Evolutionary conservation across 2,888 invertebrate species (phyloP), one percentile per base, ranked within the genome.

Genomic region (Biston betularia): DNA sequence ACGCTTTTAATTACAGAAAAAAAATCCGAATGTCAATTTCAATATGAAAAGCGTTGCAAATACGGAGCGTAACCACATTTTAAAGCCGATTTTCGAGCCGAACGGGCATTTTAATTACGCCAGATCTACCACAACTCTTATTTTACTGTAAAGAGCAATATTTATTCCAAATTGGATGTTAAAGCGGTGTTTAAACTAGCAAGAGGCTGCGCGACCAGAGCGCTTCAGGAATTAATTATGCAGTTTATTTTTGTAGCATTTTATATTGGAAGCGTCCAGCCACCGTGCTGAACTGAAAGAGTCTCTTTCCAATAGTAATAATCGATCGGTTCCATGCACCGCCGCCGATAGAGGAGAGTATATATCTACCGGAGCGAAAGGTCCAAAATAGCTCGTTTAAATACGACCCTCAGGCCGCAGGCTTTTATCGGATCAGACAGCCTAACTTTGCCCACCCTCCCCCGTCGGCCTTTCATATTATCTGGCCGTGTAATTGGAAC

Each of bases 401-500:
- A 89, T 86, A 84, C 80, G 75, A 72, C 59, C 55, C 63, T 59
- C 68, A 70, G 75, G 71, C 68, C 65, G 70, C 72, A 69, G 71
- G 86, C 85, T 85, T 87, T 89, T 88, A 87, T 85, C 81, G 84
- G 83, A 85, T 86, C 86, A 86, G 85, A 85, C 85, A 75, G 82
- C 74, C 84, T 82, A 79, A 82, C 79, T 80, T 79, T 72, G 74
- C 61, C 57, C 61, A 61, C 64, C 69, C 68, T 77, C 78, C 77
- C 33, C 40, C 57, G 42, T 78, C 53, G 53, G 79, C 69, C 65
- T 60, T 15, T 44, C 53, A 42, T 58, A 54, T 66, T 58, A 66
- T 57, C 52, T 57, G 14, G 38, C 12, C 44, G 62, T 49, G 40
- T 63, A 63, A 48, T 59, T 59, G 58, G 49, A 54, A 15, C 49